Evolutionary conservation across 2,888 invertebrate genomes (phyloP).

Genomic region (Megastigmus dorsalis): DNA sequence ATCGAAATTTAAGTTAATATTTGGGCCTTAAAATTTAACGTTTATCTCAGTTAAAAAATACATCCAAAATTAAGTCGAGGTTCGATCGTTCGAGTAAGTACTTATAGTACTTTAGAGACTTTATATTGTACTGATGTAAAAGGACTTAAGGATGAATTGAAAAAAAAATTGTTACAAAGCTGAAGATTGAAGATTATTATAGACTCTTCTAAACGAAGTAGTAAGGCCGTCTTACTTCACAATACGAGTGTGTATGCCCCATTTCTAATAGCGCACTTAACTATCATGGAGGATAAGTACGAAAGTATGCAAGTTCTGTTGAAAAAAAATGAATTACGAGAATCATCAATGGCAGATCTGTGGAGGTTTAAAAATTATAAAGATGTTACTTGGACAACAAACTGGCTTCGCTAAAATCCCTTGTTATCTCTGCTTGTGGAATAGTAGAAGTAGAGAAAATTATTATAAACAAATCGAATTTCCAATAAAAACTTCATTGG

Average conservation of each 20-base stretch:
- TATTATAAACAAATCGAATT: slow-evolving; percentile 21
- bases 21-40: no score
- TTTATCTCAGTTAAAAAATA: no score
- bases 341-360: slow-evolving; percentile 56
- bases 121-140: no score
- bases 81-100: no score
- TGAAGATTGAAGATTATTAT: slow-evolving; percentile 4
- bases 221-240: slow-evolving; percentile 1
- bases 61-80: no score
- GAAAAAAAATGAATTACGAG: slow-evolving; percentile 53
- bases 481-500: slow-evolving; percentile 1
- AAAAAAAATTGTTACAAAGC: background rate
- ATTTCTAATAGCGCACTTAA: no score
- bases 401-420: no score
- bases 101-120: no score
- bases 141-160: slow-evolving; percentile 9
- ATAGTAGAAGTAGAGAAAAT: slow-evolving; percentile 21
- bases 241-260: background rate
- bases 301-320: slow-evolving; percentile 49
- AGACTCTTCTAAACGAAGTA: slow-evolving; percentile 1
- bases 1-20: no score
- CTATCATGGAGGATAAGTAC: slow-evolving; percentile 59
- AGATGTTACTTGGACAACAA: no score
- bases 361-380: no score
- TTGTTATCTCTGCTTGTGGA: no score